These are phyloP conservation scores for Campylorhamphus procurvoides DNA, from an alignment of 2,113 vertebrate genomes.

Conservation along the genomic window DNA sequence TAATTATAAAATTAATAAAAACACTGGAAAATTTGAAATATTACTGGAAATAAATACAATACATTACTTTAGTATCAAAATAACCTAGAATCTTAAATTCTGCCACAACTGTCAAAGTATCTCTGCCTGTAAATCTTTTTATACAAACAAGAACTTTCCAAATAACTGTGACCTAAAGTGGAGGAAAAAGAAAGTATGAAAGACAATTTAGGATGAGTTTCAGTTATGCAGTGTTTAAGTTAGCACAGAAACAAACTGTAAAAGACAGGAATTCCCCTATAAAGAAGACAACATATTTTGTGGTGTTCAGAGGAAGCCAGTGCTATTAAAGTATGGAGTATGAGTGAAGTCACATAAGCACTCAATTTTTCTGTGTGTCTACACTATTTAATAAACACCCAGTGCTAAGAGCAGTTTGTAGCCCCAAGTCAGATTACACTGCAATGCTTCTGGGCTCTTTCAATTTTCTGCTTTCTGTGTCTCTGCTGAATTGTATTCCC, in stretches of 20 bases:
- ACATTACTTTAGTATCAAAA: neutral
- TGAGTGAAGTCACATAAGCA: neutral
- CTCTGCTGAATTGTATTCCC: neutral
- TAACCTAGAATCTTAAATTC: neutral
- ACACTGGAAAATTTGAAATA: neutral
- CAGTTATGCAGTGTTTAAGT: neutral
- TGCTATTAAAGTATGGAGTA: neutral
- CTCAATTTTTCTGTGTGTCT: neutral
- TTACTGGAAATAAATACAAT: neutral
- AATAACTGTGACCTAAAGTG: neutral
- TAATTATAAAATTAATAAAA: neutral
- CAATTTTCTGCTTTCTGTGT: neutral
- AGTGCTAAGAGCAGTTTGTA: neutral
- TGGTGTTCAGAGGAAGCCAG: neutral
- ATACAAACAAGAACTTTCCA: neutral
- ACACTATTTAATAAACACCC: neutral
- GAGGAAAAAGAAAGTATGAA: neutral
- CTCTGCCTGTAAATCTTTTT: neutral
- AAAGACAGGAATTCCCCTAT: neutral
- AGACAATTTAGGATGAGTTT: neutral
- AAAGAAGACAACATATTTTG: neutral
- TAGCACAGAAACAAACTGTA: neutral
- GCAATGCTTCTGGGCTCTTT: rapidly evolving
- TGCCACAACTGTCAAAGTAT: neutral
- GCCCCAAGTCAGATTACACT: neutral